These are phyloP conservation scores for Leptodactylus fallax DNA, from an alignment of 2,797 vertebrate genomes.

Conservation along the genomic window DNA sequence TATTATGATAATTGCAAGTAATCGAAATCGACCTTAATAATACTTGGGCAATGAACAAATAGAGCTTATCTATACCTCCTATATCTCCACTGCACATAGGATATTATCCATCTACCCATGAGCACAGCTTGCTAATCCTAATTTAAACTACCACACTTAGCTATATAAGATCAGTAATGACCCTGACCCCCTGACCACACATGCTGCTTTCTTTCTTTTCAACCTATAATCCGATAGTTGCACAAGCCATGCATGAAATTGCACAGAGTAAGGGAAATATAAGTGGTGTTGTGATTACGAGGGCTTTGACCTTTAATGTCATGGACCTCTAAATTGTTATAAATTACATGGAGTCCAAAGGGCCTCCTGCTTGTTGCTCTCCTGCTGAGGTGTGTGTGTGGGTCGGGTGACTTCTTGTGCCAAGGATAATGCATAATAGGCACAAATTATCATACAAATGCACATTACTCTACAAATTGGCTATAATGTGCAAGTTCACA, in stretches of 20 bases:
- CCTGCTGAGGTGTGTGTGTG: conserved; percentile 10
- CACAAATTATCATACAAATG: neutral
- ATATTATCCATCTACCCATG: neutral
- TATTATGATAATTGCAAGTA: neutral
- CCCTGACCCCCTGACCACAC: conserved; percentile 38
- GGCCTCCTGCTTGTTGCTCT: conserved; percentile 12
- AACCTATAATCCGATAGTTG: conserved; percentile 40
- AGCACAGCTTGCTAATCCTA: conserved; percentile 17
- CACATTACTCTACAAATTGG: neutral
- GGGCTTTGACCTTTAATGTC: conserved; percentile 57
- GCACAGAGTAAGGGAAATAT: conserved; percentile 53
- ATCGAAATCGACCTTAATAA: neutral
- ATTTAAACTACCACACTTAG: conserved; percentile 31
- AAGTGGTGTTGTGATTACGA: conserved; percentile 60
- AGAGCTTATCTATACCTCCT: neutral
- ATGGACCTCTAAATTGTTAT: conserved; percentile 58
- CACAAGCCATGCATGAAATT: conserved; percentile 62
- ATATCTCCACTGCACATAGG: neutral
- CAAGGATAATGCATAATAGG: conserved; percentile 17
- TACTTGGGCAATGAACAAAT: neutral
- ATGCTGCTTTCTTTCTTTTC: conserved; percentile 39
- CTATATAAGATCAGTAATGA: conserved; percentile 29
- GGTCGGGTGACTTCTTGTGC: conserved; percentile 1
- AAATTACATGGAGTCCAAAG: conserved; percentile 45
- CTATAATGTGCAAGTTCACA: neutral